Evolutionary conservation across 53 echinoderm and acorn worm genomes (phyloP).

Genomic region (Paracentrotus lividus): DNA sequence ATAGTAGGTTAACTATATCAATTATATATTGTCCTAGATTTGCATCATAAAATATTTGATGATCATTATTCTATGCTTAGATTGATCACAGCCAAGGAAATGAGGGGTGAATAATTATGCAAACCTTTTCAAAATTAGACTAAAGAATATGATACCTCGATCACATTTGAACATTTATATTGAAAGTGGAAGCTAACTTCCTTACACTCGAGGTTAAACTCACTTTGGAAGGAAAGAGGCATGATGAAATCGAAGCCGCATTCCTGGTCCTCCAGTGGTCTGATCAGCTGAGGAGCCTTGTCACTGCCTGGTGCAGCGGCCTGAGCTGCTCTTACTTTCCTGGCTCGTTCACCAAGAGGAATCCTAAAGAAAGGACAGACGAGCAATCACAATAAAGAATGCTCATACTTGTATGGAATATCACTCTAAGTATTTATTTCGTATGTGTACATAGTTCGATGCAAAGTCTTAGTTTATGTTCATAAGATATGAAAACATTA

Average conservation of each 20-base stretch:
- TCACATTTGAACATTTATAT: neutral
- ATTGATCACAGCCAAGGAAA: too few relatives aligned
- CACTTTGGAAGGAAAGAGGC: slow-evolving; percentile 98
- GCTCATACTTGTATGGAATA: too few relatives aligned
- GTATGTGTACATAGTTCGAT: neutral
- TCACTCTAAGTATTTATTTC: too few relatives aligned
- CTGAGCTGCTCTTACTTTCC: slow-evolving; percentile 90
- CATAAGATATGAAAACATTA: neutral
- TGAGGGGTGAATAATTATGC: too few relatives aligned
- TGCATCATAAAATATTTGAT: too few relatives aligned
- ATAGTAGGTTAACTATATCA: too few relatives aligned
- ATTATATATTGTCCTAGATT: too few relatives aligned
- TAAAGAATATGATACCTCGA: neutral
- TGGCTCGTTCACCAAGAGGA: slow-evolving; percentile 95
- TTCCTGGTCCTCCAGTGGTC: slow-evolving; percentile 87
- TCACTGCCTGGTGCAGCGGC: slow-evolving; percentile 84
- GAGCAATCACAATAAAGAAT: neutral
- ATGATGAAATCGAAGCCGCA: slow-evolving; percentile 98
- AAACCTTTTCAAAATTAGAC: too few relatives aligned
- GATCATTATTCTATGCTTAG: too few relatives aligned
- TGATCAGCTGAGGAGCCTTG: slow-evolving; percentile 91
- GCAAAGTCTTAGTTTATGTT: neutral
- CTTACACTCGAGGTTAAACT: neutral
- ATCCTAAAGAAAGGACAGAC: slow-evolving; percentile 69
- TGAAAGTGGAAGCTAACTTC: neutral